phyloP scores from a whole-genome alignment of 2,113 vertebrate genomes.

The mouse (Mus musculus) region DNA sequence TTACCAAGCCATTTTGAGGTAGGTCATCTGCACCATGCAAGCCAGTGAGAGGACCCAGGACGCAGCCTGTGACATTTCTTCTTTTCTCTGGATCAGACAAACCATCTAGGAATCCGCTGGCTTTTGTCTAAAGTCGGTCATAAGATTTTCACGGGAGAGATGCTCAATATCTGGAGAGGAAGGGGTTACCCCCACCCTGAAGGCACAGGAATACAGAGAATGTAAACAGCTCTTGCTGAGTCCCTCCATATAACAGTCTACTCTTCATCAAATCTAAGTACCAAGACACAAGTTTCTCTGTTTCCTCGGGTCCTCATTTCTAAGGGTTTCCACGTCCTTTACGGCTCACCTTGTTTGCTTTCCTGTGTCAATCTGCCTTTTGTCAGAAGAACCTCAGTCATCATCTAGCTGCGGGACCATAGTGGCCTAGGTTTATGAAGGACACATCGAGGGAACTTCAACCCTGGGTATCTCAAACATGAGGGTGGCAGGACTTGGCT shows the following conservation, averaged over 20 bases:
- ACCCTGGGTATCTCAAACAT: no score
- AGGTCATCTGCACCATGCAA: neutral
- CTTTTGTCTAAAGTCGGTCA: neutral
- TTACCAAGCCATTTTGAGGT: accelerated
- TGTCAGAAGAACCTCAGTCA: neutral
- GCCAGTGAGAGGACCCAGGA: neutral
- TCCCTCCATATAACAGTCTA: no score
- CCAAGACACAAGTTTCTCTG: neutral
- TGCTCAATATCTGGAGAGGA: neutral
- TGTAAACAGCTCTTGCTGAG: neutral
- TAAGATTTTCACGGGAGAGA: neutral
- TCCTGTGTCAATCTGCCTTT: neutral
- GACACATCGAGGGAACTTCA: no score
- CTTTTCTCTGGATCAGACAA: neutral
- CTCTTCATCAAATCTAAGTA: neutral
- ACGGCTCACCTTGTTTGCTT: neutral
- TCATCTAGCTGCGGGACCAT: no score
- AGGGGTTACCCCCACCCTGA: neutral
- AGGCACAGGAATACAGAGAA: neutral
- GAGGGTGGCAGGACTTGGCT: no score
- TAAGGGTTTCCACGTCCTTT: neutral
- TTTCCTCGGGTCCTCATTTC: neutral
- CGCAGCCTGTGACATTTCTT: neutral
- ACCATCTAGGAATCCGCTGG: neutral
- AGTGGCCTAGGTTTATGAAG: no score